Conservation (phyloP, 2,113 vertebrate genomes). For the Chloroceryle aenea region DNA sequence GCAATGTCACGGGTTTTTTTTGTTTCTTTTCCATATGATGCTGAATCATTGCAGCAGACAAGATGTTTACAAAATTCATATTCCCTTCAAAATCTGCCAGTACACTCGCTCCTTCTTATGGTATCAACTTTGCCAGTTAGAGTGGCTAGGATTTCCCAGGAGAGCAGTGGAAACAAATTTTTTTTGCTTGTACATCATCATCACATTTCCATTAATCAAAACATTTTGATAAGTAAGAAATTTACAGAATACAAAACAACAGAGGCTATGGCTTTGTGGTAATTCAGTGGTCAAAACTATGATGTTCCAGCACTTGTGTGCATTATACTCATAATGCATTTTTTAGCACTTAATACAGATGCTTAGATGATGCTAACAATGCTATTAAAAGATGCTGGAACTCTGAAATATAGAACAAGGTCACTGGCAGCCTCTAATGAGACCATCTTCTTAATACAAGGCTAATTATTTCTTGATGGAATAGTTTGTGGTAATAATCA, state of each 20-base stretch:
- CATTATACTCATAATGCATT: slow-evolving; percentile 32
- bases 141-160: background rate
- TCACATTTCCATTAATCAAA: background rate
- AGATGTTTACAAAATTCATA: background rate
- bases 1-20: background rate
- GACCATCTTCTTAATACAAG: slow-evolving; percentile 49
- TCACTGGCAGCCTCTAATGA: slow-evolving; percentile 67
- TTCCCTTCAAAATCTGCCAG: background rate
- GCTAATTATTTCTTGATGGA: slow-evolving; percentile 69
- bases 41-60: background rate
- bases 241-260: slow-evolving; percentile 15
- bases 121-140: background rate
- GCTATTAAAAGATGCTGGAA: slow-evolving; percentile 73
- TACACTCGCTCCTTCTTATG: background rate
- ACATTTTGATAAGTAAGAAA: background rate
- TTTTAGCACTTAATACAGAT: slow-evolving; percentile 70
- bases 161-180: background rate
- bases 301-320: slow-evolving; percentile 51
- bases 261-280: background rate
- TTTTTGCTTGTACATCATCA: background rate
- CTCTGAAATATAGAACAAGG: slow-evolving; percentile 69
- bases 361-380: slow-evolving; percentile 44
- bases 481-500: slow-evolving; percentile 57
- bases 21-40: slow-evolving; percentile 6
- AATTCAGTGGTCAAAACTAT: slow-evolving; percentile 46